These are phyloP conservation scores for Stictocephala bisonia DNA, from an alignment of 2,888 invertebrate species.

Conservation along the genomic window DNA sequence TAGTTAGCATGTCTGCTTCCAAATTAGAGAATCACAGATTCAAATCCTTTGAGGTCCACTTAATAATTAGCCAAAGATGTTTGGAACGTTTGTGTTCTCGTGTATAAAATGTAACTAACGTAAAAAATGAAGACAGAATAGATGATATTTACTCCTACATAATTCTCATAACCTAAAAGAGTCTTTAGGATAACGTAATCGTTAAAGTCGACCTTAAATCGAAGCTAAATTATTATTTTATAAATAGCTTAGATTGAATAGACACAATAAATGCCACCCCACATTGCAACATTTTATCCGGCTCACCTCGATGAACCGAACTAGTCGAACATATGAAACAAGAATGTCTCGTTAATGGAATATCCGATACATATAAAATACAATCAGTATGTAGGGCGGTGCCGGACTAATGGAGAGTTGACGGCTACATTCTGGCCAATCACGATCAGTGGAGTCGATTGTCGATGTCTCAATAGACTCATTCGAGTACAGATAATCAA, in stretches of 20 bases:
- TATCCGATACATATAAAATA: slow-evolving; percentile 40
- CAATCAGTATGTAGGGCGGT: slow-evolving; percentile 32
- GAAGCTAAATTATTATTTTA: slow-evolving; percentile 33
- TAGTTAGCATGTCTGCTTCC: no score
- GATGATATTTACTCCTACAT: no score
- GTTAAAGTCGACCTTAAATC: slow-evolving; percentile 33
- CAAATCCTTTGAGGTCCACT: no score
- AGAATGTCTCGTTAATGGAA: slow-evolving; percentile 34
- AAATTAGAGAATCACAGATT: no score
- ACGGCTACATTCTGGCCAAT: slow-evolving; percentile 27
- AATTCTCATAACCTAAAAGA: no score
- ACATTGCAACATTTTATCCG: slow-evolving; percentile 20
- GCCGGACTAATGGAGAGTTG: slow-evolving; percentile 34
- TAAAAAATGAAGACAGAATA: no score
- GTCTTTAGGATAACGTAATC: no score
- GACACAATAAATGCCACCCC: slow-evolving; percentile 27
- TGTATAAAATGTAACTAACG: no score
- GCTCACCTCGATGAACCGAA: background rate
- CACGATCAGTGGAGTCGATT: background rate
- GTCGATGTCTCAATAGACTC: no score
- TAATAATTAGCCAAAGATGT: no score
- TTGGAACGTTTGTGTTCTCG: no score
- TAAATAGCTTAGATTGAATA: slow-evolving; percentile 24
- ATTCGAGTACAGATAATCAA: no score
- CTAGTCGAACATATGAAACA: slow-evolving; percentile 20